Base-by-base conservation (phyloP, 2,888 invertebrate species). In the Lycocerus yunnanus region DNA sequence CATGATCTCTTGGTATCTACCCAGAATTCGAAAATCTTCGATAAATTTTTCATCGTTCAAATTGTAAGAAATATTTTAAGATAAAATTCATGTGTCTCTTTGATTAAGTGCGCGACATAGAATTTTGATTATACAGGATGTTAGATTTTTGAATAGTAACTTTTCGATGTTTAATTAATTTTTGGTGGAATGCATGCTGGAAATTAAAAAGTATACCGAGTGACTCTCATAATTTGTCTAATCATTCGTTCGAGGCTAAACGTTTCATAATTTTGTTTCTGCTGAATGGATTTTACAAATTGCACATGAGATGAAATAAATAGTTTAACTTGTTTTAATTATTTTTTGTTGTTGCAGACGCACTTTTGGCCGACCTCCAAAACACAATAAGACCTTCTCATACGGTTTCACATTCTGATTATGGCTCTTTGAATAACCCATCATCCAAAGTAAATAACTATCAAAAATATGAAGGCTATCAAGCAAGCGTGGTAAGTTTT, bases 321-420 rank as follows among this genome's bases (percentile, higher is more conserved):
- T n/a, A 43, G n/a, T 43, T 1, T n/a, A 43, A 43, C 6, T 43
- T 43, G 43, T 43, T 43, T n/a, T 43, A 43, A 43, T 43, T n/a
- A 43, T 43, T 43, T 43, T n/a, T 43, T 43, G n/a, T 81, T 80
- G 84, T 92, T 93, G 69, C 90, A 98, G 98, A 98, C 91, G 97
- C 98, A 77, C 90, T 98, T 80, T 91, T 98, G 84, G 97, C 97
- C 74, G 98, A 98, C 86, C 91, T 98, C 74, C 98, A 98, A 88
- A 97, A 97, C 84, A 98, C 98, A 10, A 95, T 97, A 81, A 94
- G 96, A 10, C 84, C 85, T 5, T 83, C 84, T 61, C 87, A 86
- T 80, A 87, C 87, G 68, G 82, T 84, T 59, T 86, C 84, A 72
- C 90, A 91, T 5, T 91, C 92, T 1, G 93, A 93, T 21, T 95